Base-by-base conservation (phyloP, 1,140 invertebrate species). In the Meloidogyne floridensis region DNA sequence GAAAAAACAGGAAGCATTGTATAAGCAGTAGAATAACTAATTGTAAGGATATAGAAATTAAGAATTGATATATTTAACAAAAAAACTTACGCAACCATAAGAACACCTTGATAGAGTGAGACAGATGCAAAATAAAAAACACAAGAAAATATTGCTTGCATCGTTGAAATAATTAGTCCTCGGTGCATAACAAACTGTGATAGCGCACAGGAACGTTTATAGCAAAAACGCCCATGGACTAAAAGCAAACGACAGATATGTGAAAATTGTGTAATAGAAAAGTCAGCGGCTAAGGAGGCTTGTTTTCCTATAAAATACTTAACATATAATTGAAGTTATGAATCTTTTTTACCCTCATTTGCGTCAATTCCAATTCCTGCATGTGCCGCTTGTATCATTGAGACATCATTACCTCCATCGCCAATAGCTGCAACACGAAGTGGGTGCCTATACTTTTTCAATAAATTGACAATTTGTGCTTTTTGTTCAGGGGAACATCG, bases 401-500 rank as follows among this genome's bases (percentile, higher is more conserved):
- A 91, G 18, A 93, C 93, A 88, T 93, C 93, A 88, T 93, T 93
- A 2, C 93, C 93, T 73, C 93, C 93, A 89, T 87, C 87, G 87
- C 91, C 92, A 83, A 92, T 90, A 32, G 92, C 88, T 0, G 88
- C 88, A 20, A 89, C 91, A 88, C 92, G 91, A 47, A 91, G 91
- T 80, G 94, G 92, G 89, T 95, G 95, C 0, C 93, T 93, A 0
- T 95, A 96, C 84, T 97, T 94, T 84, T 97, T 94, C 82, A 99
- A 94, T 56, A 99, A 90, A 79, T 92, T 91, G 69, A 98, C 97
- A 75, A 99, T 96, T 88, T 95, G 94, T 5, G 98, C 97, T 92
- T 99, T 99, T 91, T 99, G 97, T 2, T 97, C 98, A 0, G 98
- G 97, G 13, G 96, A 98, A 92, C 97, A 99, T 76, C 98, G 93